A percentile compares a stretch with the other conserved stretches of the same genome.
phyloP scores from a whole-genome alignment of 2,888 invertebrate species.

The Lochmaea crataegi region DNA sequence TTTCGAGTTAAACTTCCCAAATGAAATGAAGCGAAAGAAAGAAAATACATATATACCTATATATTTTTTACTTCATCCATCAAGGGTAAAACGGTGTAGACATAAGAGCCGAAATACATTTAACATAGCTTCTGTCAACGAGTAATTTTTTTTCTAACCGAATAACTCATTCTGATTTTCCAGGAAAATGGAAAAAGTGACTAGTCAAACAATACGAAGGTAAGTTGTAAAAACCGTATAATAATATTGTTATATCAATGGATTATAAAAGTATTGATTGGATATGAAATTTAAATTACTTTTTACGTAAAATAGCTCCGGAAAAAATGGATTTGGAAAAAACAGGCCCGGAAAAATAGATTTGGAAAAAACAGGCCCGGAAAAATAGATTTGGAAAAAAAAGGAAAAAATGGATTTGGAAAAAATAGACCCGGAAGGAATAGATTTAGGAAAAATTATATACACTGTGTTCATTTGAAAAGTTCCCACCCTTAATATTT shows the following conservation, averaged over 20 bases:
- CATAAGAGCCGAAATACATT: slow-evolving; percentile 28
- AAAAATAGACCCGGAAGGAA: no score
- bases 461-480: no score
- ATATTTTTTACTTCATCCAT: slow-evolving; percentile 32
- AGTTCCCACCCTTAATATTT: no score
- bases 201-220: neutral
- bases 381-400: no score
- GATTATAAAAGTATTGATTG: neutral
- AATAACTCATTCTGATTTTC: slow-evolving; percentile 17
- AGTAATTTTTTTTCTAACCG: slow-evolving; percentile 26
- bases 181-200: neutral
- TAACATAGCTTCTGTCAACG: slow-evolving; percentile 23
- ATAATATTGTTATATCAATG: neutral
- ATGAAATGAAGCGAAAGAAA: slow-evolving; percentile 28
- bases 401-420: no score
- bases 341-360: no score
- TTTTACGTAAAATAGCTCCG: no score
- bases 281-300: neutral
- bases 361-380: no score
- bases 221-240: neutral
- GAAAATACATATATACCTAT: slow-evolving; percentile 16
- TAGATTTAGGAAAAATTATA: no score
- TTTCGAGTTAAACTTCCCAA: slow-evolving; percentile 14
- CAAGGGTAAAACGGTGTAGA: slow-evolving; percentile 24
- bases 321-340: no score